Evolutionary conservation across 2,888 invertebrate genomes (phyloP), one percentile per base, ranked within the genome.

Genomic region (Spilosoma lubricipeda): DNA sequence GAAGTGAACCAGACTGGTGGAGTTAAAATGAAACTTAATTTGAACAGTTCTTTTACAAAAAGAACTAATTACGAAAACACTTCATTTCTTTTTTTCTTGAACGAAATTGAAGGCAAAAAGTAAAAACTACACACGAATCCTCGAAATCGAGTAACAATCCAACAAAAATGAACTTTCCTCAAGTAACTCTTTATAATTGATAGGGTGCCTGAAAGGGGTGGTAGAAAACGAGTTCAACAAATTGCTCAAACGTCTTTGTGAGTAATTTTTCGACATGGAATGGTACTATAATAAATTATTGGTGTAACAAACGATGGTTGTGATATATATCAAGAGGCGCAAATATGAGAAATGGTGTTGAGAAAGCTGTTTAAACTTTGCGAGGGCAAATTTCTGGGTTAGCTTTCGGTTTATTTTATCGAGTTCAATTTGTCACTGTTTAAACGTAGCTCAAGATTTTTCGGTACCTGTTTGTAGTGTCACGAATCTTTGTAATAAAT

Each of bases 181-280:
- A 73, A 82, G 75, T 80, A 78, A 75, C 75, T 68, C 65, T n/a
- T 42, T 72, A 71, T 82, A 80, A 83, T 82, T 78, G 75, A 82
- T 72, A 71, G 45, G 72, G 71, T 33, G 67, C 33, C 20, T 52
- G 48, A 69, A 73, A 78, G 52, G 56, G 66, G 64, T 52, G 39
- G 65, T 70, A 42, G 20, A 75, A 73, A 73, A 42, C 56, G 71
- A 59, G 75, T 76, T 71, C 45, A 82, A 78, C 75, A 78, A 80
- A 82, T 82, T 77, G 66, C 78, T n/a, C 45, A 4, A 63, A 13
- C 70, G 69, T 68, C 73, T 76, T 77, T 74, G 71, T 71, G 64
- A 67, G 70, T 73, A 71, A 15, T 67, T 76, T 76, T 76, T 67
- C 71, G 74, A 76, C 78, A 74, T 80, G 63, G 76, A 80, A 82